Base-by-base conservation (phyloP, 1,140 invertebrate genomes). In the Trissolcus basalis region DNA sequence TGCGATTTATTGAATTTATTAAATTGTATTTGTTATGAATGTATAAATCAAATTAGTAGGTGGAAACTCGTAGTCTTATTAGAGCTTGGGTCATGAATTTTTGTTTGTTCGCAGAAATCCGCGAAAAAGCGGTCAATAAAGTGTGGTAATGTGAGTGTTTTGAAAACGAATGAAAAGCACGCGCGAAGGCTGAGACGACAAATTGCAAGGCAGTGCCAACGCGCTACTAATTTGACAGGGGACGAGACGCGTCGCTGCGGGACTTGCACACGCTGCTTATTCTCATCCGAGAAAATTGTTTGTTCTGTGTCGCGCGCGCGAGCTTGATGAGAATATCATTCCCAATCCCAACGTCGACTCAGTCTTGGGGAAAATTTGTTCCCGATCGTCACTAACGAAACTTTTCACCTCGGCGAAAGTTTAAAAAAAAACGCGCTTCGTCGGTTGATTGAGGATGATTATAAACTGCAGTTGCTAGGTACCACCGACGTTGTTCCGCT, bases 151-250 rank as follows among this genome's bases (percentile, higher is more conserved):
- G 19, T 6, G 19, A 33, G 14, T 56, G 56, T 58, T 54, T 48
- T 39, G 49, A 49, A 61, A 56, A 15, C 55, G 33, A 53, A 44
- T 49, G 64, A 68, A 68, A 59, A 53, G 48, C 49, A 35, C 49
- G 41, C 19, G 64, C 15, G 56, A 50, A 55, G 56, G 56, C 50
- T 27, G 55, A 61, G 49, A 44, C 50, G 49, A 44, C 50, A 58
- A 68, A 60, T 58, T 67, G 56, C 56, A 35, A 45, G 45, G 47
- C 58, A 27, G 44, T 9, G 19, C 51, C 36, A 61, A 19, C 49
- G 12, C 41, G 47, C 41, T 53, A 65, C 54, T 73, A 73, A 73
- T 73, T 73, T 73, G 70, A 73, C 70, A 73, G 70, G 27, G 27
- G 70, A 72, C 55, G 49, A 35, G 56, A 15, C 48, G 50, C 50